Conservation (phyloP, 2,113 vertebrate genomes). For the Scalopus aquaticus region DNA sequence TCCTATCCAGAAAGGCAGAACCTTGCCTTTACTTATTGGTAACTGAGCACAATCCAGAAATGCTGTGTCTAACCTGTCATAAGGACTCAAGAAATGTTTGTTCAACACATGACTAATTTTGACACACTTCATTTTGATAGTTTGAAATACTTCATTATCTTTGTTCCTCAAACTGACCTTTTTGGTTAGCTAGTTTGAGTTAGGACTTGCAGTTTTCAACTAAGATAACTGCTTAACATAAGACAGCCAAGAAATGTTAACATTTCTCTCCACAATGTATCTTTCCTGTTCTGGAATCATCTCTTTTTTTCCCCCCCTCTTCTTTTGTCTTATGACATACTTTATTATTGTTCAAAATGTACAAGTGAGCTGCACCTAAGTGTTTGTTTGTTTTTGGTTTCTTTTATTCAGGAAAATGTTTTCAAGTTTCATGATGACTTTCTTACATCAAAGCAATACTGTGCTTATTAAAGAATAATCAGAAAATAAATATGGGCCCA, state of each 20-base stretch:
- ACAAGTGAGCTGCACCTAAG: background rate
- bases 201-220: background rate
- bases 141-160: background rate
- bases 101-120: too few relatives aligned
- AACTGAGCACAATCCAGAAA: too few relatives aligned
- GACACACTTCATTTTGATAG: background rate
- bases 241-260: background rate
- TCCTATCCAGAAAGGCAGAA: background rate
- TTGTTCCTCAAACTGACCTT: background rate
- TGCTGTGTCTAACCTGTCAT: background rate
- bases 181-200: background rate
- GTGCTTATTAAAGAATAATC: background rate
- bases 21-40: rapidly evolving
- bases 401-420: background rate
- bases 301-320: background rate
- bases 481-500: background rate
- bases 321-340: background rate
- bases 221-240: background rate
- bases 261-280: background rate
- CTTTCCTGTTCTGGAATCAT: background rate
- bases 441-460: conserved; percentile 3
- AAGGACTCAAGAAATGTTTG: background rate
- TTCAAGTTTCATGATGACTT: background rate
- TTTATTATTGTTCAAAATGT: background rate
- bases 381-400: background rate